phyloP scores from a whole-genome alignment of 2,113 vertebrate species.

The Limnothrissa miodon region DNA sequence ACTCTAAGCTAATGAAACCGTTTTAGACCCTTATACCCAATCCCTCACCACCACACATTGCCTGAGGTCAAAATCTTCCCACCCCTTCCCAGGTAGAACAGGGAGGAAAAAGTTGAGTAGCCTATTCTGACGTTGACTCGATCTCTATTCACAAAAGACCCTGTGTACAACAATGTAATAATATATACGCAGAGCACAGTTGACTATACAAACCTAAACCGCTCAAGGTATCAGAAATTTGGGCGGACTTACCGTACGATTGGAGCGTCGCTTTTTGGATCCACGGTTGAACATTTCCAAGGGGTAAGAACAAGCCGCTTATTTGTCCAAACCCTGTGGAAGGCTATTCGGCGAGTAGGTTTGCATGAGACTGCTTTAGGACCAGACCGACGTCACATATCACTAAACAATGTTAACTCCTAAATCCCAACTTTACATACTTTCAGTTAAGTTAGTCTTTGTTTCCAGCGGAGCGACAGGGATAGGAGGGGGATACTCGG shows the following conservation, averaged over 20 bases:
- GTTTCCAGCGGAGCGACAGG: conserved; percentile 7
- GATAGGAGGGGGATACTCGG: not conserved
- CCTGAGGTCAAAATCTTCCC: not conserved
- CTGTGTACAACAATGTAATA: not conserved
- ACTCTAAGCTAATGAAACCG: not conserved
- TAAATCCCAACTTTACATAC: conserved; percentile 5
- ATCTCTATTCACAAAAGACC: not conserved
- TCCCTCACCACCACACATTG: not conserved
- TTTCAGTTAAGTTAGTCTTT: conserved; percentile 6
- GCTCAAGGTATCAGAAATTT: not conserved
- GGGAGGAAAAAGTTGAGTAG: not conserved
- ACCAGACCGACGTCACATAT: not conserved
- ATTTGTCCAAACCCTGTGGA: conserved; percentile 11
- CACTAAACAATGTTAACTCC: not conserved
- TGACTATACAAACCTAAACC: too few species aligned
- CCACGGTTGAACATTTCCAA: conserved; percentile 72
- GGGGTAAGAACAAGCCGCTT: conserved; percentile 25
- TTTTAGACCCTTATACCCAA: not conserved
- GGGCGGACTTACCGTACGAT: conserved; percentile 65
- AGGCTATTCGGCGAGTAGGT: not conserved
- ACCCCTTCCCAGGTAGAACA: not conserved
- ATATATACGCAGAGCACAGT: not conserved
- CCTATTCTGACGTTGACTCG: not conserved
- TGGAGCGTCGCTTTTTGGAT: conserved; percentile 74
- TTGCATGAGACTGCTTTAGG: conserved; percentile 14